phyloP scores from a whole-genome alignment of 2,888 invertebrate species.

The Bugulina stolonifera region DNA sequence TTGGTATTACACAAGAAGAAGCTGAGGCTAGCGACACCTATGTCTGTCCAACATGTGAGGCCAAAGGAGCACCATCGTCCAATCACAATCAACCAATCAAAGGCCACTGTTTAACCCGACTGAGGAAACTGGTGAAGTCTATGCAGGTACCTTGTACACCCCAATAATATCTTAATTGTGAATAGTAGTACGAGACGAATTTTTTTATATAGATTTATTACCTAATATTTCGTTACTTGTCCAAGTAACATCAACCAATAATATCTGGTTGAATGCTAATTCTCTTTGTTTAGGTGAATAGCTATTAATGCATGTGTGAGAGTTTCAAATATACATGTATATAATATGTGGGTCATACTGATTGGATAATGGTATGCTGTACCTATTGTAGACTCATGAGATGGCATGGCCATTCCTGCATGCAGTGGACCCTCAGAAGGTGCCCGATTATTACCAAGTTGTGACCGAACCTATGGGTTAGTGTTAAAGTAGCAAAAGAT shows the following conservation, averaged over 20 bases:
- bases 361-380: not conserved
- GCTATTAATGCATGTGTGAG: too few relatives aligned
- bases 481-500: too few relatives aligned
- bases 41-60: constrained; percentile 90
- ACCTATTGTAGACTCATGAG: constrained; percentile 69
- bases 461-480: constrained; percentile 55
- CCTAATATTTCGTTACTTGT: too few relatives aligned
- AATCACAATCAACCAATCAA: constrained; percentile 61
- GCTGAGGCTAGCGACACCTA: constrained; percentile 88
- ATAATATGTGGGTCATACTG: too few relatives aligned
- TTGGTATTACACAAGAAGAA: constrained; percentile 61
- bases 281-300: too few relatives aligned
- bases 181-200: too few relatives aligned
- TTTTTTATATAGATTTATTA: too few relatives aligned
- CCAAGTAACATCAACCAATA: too few relatives aligned
- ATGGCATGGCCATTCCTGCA: constrained; percentile 97
- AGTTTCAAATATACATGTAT: too few relatives aligned
- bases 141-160: constrained; percentile 70
- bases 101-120: constrained; percentile 59
- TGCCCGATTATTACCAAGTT: constrained; percentile 86
- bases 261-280: too few relatives aligned
- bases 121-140: constrained; percentile 80
- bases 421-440: constrained; percentile 90
- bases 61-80: constrained; percentile 65
- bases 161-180: too few relatives aligned